A percentile compares a stretch with the other conserved stretches of the same genome.
phyloP scores from a whole-genome alignment of 2,888 invertebrate species.

The Margaritifera margaritifera region DNA sequence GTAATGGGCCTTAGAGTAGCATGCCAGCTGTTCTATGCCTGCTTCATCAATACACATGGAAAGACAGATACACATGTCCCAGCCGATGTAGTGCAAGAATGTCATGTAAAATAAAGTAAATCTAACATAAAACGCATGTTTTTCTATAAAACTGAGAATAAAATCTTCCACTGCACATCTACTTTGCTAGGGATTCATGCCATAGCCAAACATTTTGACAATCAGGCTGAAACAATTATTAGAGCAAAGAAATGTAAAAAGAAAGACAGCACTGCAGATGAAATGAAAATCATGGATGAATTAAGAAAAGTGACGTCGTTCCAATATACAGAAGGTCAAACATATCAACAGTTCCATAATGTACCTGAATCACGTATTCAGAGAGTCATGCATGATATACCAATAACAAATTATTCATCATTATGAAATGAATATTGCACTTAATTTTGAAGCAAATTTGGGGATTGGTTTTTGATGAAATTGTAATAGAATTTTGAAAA shows the following conservation, averaged over 20 bases:
- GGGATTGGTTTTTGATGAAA: too few relatives aligned
- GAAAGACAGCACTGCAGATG: constrained; percentile 4
- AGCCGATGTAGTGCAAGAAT: constrained; percentile 14
- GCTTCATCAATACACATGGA: constrained; percentile 12
- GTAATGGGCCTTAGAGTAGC: constrained; percentile 12
- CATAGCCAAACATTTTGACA: constrained; percentile 4
- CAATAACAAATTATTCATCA: too few relatives aligned
- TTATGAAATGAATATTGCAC: too few relatives aligned
- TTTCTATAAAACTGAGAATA: constrained; percentile 2
- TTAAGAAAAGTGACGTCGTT: constrained; percentile 1
- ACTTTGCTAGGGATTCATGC: constrained; percentile 6
- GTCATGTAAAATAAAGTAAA: constrained; percentile 14
- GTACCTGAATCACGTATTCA: constrained; percentile 4
- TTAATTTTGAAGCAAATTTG: too few relatives aligned
- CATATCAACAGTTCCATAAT: not conserved
- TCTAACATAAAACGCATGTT: constrained; percentile 11
- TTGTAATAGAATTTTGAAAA: too few relatives aligned
- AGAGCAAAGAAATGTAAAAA: constrained; percentile 11
- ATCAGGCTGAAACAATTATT: not conserved
- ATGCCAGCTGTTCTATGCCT: constrained; percentile 6
- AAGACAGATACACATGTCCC: constrained; percentile 6
- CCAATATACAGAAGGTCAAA: not conserved
- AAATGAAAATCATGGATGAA: constrained; percentile 7
- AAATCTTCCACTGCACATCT: constrained; percentile 9
- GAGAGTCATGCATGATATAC: not conserved